Evolutionary conservation across 2,888 invertebrate species (phyloP).

Genomic region (Notodromas monacha): DNA sequence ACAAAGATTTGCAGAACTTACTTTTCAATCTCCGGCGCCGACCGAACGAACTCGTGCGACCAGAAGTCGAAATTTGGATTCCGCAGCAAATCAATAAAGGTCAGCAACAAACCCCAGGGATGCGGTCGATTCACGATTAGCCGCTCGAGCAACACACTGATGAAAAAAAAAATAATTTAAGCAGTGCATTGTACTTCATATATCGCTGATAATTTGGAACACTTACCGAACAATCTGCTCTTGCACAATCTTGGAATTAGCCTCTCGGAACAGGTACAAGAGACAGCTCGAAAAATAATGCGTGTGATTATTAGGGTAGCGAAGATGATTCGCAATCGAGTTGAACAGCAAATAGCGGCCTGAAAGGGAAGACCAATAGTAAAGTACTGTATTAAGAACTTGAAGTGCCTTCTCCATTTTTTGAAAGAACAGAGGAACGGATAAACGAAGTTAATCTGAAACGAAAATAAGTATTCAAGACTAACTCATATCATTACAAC

Average conservation of each 20-base stretch:
- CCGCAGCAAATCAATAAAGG: slow-evolving; percentile 94
- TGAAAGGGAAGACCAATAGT: slow-evolving; percentile 15
- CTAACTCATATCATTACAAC: too few species aligned
- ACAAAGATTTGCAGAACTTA: too few species aligned
- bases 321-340: slow-evolving; percentile 87
- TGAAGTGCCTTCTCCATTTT: too few species aligned
- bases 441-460: too few species aligned
- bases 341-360: slow-evolving; percentile 89
- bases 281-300: slow-evolving; percentile 97
- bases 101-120: slow-evolving; percentile 93
- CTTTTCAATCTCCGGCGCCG: slow-evolving; percentile 98
- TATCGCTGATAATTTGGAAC: too few species aligned
- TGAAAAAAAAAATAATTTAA: slow-evolving; percentile 9
- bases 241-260: slow-evolving; percentile 84
- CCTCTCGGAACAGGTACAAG: slow-evolving; percentile 82
- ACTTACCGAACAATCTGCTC: slow-evolving; percentile 78
- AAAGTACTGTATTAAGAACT: too few species aligned
- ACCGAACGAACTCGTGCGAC: slow-evolving; percentile 95
- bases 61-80: slow-evolving; percentile 95
- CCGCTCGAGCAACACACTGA: slow-evolving; percentile 72
- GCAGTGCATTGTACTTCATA: too few species aligned
- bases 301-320: slow-evolving; percentile 97
- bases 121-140: slow-evolving; percentile 93
- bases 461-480: too few species aligned
- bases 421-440: too few species aligned